Evolutionary conservation across 2,888 invertebrate species (phyloP).

Genomic region (Orthosia cruda): DNA sequence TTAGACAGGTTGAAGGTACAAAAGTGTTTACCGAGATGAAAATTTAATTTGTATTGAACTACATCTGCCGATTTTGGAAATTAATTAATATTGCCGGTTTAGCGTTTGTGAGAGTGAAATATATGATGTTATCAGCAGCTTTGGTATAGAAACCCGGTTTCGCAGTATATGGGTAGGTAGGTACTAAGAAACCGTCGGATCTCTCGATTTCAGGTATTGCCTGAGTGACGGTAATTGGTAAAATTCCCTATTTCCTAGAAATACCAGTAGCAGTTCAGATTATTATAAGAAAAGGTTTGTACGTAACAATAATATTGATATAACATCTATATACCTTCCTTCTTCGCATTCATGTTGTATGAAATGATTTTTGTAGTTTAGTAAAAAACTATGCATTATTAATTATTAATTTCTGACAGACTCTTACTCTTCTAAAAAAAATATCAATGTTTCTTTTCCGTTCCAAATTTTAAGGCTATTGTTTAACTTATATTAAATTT

Average conservation of each 20-base stretch:
- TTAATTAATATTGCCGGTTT: constrained; percentile 20
- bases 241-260: neutral
- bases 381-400: too few species aligned
- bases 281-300: neutral
- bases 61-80: constrained; percentile 8
- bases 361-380: too few species aligned
- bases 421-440: too few species aligned
- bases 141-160: neutral
- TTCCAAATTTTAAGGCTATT: too few species aligned
- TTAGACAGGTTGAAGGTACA: constrained; percentile 4
- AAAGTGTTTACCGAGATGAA: constrained; percentile 16
- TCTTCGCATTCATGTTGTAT: too few species aligned
- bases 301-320: neutral
- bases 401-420: too few species aligned
- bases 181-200: neutral
- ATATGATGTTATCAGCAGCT: neutral
- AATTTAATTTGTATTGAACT: constrained; percentile 37
- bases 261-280: neutral
- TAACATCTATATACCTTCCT: neutral
- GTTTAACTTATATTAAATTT: neutral
- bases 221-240: neutral
- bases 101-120: neutral
- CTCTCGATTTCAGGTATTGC: too few species aligned
- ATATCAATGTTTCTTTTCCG: too few species aligned
- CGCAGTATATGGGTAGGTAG: too few species aligned